phyloP scores from a whole-genome alignment of 2,888 invertebrate genomes.

The Scotopteryx bipunctaria region DNA sequence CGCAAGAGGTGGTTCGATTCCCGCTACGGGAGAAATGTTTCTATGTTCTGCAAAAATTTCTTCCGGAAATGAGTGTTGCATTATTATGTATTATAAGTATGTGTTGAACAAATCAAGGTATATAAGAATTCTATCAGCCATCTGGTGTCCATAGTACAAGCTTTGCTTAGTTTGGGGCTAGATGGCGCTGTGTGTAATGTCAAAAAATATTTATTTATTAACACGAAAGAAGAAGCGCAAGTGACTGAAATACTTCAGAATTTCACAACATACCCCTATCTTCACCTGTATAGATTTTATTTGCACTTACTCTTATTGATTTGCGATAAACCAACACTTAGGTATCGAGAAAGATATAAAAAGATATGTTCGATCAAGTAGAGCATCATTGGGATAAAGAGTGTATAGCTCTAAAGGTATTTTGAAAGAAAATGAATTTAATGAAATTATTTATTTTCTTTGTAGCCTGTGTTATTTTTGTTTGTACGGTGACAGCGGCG shows the following conservation, averaged over 20 bases:
- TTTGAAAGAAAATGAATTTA: conserved; percentile 56
- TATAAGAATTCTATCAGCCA: no score
- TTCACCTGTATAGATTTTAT: conserved; percentile 12
- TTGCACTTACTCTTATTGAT: conserved; percentile 15
- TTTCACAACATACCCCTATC: conserved; percentile 11
- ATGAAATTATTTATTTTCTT: conserved; percentile 40
- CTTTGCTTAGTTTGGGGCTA: no score
- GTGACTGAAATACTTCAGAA: not conserved
- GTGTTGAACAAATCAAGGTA: no score
- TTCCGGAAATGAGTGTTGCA: no score
- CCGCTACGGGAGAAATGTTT: no score
- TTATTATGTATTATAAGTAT: no score
- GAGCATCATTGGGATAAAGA: conserved; percentile 20
- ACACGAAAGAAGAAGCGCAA: no score
- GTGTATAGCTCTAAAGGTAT: conserved; percentile 3
- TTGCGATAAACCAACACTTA: conserved; percentile 13
- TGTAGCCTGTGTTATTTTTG: conserved; percentile 39
- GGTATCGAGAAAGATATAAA: conserved; percentile 23
- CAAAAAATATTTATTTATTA: no score
- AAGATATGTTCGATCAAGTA: conserved; percentile 15
- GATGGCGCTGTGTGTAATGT: no score
- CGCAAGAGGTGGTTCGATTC: no score
- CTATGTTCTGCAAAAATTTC: no score
- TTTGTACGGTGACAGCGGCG: conserved; percentile 40
- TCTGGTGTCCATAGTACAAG: no score